Evolutionary conservation across 2,888 invertebrate species (phyloP), one percentile per base, ranked within the genome.

Genomic region (Keiferia lycopersicella): DNA sequence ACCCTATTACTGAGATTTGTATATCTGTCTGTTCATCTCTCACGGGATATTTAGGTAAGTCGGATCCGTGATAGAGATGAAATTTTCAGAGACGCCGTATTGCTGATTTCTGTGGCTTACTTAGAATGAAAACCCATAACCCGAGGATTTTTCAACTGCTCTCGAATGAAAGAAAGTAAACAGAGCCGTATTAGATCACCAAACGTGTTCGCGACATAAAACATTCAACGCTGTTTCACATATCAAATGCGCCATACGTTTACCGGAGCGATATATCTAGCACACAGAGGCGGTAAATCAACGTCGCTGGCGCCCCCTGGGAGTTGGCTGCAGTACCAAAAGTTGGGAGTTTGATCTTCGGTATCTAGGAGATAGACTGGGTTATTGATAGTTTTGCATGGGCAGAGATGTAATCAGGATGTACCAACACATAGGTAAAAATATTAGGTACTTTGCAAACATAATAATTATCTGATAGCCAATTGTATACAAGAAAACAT

Each of bases 141-240:
- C 8, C 34, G 34, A 8, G 4, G 34, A 8, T 8, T 7, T 30
- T 8, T 8, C 34, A 4, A 34, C 34, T 34, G 3, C 10, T 34
- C 34, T 34, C 34, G 30, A 30, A 30, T 34, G 8, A 8, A 34
- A 1, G 34, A 34, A 34, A 34, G 34, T 34, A 34, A 34, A 34
- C 34, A 34, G 34, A 34, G 4, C 34, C 20, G 56, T 14, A 16
- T 30, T 34, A 51, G 22, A 51, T 51, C 18, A 34, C 56, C 56
- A 34, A 38, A 61, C 50, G 18, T 11, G 20, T 12, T 11, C 41
- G 16, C 39, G 50, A 61, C 57, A 61, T 64, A 64, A 64, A 64
- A 64, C 64, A 64, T 64, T 62, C 64, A 64, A 39, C 16, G 51
- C 38, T 26, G 26, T 58, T 38, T 41, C 64, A 61, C 50, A 50